Base-by-base conservation (phyloP, 2,113 vertebrate species). In the Catharus fuscescens region DNA sequence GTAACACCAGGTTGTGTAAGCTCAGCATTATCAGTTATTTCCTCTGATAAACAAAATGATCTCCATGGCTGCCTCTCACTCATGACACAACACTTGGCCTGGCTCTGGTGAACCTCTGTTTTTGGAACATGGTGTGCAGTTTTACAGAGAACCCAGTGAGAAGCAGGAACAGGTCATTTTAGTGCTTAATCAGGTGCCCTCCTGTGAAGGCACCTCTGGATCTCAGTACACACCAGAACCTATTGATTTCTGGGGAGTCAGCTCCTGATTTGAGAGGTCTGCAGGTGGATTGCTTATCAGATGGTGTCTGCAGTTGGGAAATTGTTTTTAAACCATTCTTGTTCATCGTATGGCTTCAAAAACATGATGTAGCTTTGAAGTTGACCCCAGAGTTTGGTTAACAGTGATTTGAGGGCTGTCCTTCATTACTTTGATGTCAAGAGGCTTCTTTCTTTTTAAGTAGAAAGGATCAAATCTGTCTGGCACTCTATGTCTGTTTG, bases 21-120 rank as follows among this genome's bases (percentile, higher is more conserved):
- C 31, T 86, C n/a, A 38, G 4, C 64, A 31, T 17, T 62, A 10
- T 36, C 24, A 32, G 36, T 66, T 42, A 40, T 14, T 80, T 67
- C 24, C 32, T 28, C n/a, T 74, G 61, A 32, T 34, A 40, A 83
- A 59, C 29, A 61, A 21, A 60, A 40, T n/a, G 0, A 26, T 59
- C 8, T 42, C 38, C n/a, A 11, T 34, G 59, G 48, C 31, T 72
- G 80, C 38, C 19, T 89, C 29, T 84, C 52, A 54, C 34, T 70
- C 12, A 38, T 34, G 50, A 18, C 17, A 28, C 5, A 26, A 2
- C 36, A 8, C 47, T 62, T 0, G 0, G 12, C 26, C 34, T 86
- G 57, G 34, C 34, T 83, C 52, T 80, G 52, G 17, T 64, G 21
- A 12, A 17, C 12, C 36, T 56, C 50, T 70, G 2, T 3, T 74